phyloP scores from a whole-genome alignment of 37 sponge, comb jelly and placozoan genomes.

The Lycopodina hypogea region DNA sequence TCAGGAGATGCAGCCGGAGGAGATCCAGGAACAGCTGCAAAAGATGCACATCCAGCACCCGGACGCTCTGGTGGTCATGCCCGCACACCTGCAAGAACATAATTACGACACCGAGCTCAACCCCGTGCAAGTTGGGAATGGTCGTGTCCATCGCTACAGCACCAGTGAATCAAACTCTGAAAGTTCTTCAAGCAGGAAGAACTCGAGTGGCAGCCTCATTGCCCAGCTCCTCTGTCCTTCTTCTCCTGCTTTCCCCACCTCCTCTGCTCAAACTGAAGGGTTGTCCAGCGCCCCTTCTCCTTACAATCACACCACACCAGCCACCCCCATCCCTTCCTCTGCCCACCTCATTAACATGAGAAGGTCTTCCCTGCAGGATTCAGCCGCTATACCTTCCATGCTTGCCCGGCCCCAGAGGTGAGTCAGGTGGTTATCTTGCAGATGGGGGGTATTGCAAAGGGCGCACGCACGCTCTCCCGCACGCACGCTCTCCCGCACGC shows the following conservation, averaged over 20 bases:
- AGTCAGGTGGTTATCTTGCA: too few species aligned
- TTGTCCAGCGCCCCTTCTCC: neutral
- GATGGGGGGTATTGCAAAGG: too few species aligned
- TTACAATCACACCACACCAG: slow-evolving; percentile 3
- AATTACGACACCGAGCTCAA: neutral
- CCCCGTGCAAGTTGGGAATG: neutral
- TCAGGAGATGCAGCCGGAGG: slow-evolving; percentile 44
- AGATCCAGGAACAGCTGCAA: slow-evolving; percentile 65
- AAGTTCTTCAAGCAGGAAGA: slow-evolving; percentile 22
- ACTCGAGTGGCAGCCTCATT: slow-evolving; percentile 24
- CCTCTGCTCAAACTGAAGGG: slow-evolving; percentile 17
- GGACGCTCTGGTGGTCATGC: neutral
- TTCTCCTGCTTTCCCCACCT: slow-evolving; percentile 19
- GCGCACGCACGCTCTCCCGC: too few species aligned
- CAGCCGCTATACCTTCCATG: neutral
- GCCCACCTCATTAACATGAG: neutral
- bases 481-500: too few species aligned
- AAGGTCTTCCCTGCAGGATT: slow-evolving; percentile 17
- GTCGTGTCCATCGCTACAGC: neutral
- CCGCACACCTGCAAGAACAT: neutral
- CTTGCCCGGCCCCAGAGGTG: slow-evolving; percentile 5
- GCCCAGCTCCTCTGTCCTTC: slow-evolving; percentile 33
- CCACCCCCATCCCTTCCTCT: neutral
- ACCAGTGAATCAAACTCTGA: too few species aligned
- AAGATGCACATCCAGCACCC: slow-evolving; percentile 59